Percentiles rank a stretch among this genome's conserved stretches.
phyloP scores from a whole-genome alignment of 1,140 invertebrate genomes.

The Bemisia tabaci region DNA sequence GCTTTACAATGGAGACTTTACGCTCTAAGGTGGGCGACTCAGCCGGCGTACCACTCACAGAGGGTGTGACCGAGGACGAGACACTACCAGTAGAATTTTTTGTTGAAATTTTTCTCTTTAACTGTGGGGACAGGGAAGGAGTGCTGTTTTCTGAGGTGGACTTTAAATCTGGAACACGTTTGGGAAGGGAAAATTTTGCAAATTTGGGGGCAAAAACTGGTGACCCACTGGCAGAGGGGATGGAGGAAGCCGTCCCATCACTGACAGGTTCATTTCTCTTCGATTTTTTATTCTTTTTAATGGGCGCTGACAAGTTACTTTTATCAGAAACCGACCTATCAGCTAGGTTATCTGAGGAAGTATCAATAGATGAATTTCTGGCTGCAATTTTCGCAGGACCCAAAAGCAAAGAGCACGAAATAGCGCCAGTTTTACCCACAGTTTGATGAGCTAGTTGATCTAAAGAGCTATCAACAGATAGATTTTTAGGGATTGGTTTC shows the following conservation, averaged over 20 bases:
- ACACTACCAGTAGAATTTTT: background rate
- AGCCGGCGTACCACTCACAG: background rate
- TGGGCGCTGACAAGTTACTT: too few relatives aligned
- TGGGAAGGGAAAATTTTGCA: background rate
- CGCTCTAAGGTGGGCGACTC: background rate
- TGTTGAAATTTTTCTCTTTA: background rate
- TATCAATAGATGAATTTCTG: background rate
- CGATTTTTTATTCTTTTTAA: background rate
- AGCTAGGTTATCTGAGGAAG: background rate
- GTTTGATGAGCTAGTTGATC: too few relatives aligned
- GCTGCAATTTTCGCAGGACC: too few relatives aligned
- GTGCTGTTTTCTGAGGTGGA: background rate
- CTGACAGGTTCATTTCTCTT: background rate
- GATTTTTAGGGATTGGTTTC: too few relatives aligned
- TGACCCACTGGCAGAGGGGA: too few relatives aligned
- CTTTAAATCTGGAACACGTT: background rate
- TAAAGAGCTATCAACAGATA: too few relatives aligned
- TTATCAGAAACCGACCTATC: too few relatives aligned
- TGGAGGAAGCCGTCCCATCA: background rate
- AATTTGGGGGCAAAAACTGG: background rate
- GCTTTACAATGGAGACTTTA: background rate
- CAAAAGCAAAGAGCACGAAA: too few relatives aligned
- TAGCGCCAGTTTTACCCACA: too few relatives aligned
- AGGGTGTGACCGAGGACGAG: background rate
- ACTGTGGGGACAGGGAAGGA: background rate